A percentile compares a stretch with the other conserved stretches of the same genome.
These are phyloP conservation scores for Drosophila antonietae DNA, from an alignment of 2,888 invertebrate species.

Conservation along the genomic window DNA sequence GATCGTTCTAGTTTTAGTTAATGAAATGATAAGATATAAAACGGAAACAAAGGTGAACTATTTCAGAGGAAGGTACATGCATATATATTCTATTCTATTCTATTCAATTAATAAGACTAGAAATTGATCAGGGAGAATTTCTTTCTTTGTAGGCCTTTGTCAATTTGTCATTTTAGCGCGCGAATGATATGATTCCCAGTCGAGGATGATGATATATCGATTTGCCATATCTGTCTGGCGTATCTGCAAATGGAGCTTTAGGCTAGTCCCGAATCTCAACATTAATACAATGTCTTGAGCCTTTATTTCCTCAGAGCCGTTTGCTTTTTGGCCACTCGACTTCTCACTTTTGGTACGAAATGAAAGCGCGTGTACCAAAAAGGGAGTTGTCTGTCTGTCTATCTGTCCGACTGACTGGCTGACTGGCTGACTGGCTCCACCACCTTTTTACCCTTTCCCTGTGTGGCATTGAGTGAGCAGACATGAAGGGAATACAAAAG, in stretches of 20 bases:
- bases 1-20: no score
- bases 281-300: background rate
- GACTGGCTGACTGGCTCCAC: constrained; percentile 6
- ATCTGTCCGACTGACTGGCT: background rate
- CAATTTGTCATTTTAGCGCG: background rate
- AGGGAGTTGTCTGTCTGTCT: constrained; percentile 6
- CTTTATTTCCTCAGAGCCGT: background rate
- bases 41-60: no score
- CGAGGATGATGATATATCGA: background rate
- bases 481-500: constrained; percentile 43
- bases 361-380: constrained; percentile 8
- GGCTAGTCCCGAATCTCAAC: constrained; percentile 1
- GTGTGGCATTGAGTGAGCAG: constrained; percentile 17
- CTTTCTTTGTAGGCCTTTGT: background rate
- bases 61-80: no score
- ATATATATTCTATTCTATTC: no score
- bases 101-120: background rate
- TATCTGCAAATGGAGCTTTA: background rate
- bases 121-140: background rate
- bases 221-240: background rate
- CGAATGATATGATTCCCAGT: background rate
- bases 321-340: constrained; percentile 4
- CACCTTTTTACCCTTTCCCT: constrained; percentile 11
- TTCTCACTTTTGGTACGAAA: background rate
- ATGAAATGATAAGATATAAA: no score